Percentiles rank a stretch among this genome's conserved stretches.
These are phyloP conservation scores for Morpho achilles DNA, from an alignment of 2,888 invertebrate species.

Conservation along the genomic window DNA sequence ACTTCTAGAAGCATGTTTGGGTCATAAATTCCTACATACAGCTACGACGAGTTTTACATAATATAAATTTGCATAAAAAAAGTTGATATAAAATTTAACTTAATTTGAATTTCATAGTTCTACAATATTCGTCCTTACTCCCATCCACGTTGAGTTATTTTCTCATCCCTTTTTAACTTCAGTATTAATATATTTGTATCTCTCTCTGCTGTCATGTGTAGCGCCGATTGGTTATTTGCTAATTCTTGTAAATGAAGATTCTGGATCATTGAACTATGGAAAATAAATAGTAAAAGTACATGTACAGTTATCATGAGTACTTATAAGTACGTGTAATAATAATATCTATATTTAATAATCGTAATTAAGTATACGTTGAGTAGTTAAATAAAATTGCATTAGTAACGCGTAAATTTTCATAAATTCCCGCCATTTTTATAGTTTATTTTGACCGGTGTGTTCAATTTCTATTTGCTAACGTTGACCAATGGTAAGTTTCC, in stretches of 20 bases:
- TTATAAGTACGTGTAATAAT: no score
- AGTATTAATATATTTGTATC: slow-evolving; percentile 36
- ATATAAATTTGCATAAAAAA: no score
- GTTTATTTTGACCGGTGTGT: slow-evolving; percentile 18
- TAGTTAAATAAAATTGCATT: no score
- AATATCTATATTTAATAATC: no score
- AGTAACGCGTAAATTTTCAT: slow-evolving; percentile 30
- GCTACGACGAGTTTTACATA: no score
- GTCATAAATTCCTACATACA: no score
- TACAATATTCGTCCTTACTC: not conserved
- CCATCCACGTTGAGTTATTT: slow-evolving; percentile 33
- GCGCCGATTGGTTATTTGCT: slow-evolving; percentile 48
- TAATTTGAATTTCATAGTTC: no score
- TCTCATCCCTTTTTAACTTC: slow-evolving; percentile 26
- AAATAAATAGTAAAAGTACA: slow-evolving; percentile 1
- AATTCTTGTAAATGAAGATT: slow-evolving; percentile 24
- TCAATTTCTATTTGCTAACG: slow-evolving; percentile 60
- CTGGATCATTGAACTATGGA: slow-evolving; percentile 20
- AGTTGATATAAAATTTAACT: no score
- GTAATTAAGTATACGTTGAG: no score
- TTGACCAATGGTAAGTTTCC: slow-evolving; percentile 82
- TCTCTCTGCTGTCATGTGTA: slow-evolving; percentile 60
- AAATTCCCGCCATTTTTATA: slow-evolving; percentile 42
- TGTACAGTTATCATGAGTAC: no score
- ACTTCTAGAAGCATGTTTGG: no score